Base-by-base conservation (phyloP, 2,113 vertebrate species). In the Dipodomys spectabilis region DNA sequence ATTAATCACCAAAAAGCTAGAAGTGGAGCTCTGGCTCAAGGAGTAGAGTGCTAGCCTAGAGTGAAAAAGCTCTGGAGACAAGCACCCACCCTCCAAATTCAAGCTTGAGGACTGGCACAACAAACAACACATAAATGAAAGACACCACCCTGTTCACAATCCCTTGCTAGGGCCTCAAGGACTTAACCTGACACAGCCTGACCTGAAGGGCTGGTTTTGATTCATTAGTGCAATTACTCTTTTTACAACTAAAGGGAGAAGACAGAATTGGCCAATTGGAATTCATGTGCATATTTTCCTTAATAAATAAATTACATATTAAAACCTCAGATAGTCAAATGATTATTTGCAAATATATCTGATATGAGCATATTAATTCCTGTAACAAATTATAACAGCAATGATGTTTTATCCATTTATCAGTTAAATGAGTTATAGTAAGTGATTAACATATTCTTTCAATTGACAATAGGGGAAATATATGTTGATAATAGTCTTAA, bases 331-430 rank as follows among this genome's bases (percentile, higher is more conserved):
- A 39, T 30, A 88, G 64, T 68, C 81, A 92, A 94, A 73, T 71
- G 23, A 45, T 75, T 79, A 92, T 86, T 96, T 95, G 69, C n/a
- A 94, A 92, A 77, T 81, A 49, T 69, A 68, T 23, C 44, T 80
- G 72, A 79, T 86, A n/a, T 82, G 82, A 49, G 4, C 22, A n/a
- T 84, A 53, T 53, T 53, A 53, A 53, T 53, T 13, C 49, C 75
- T 44, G 22, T 80, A 67, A 82, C 95, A 92, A 84, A 88, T 82
- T 80, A 77, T 88, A 86, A 79, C 30, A 83, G 27, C 23, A 49
- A 32, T 82, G n/a, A 93, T 67, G 62, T 79, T 95, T 94, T 94
- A 84, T n/a, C 65, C 12, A 88, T 60, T 93, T 89, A 82, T 22
- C 82, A 90, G 27, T 88, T 89, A 91, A 86, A 88, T 90, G 88